These are phyloP conservation scores for Hystrix cristata DNA, from an alignment of 2,113 vertebrate species.

Conservation along the genomic window DNA sequence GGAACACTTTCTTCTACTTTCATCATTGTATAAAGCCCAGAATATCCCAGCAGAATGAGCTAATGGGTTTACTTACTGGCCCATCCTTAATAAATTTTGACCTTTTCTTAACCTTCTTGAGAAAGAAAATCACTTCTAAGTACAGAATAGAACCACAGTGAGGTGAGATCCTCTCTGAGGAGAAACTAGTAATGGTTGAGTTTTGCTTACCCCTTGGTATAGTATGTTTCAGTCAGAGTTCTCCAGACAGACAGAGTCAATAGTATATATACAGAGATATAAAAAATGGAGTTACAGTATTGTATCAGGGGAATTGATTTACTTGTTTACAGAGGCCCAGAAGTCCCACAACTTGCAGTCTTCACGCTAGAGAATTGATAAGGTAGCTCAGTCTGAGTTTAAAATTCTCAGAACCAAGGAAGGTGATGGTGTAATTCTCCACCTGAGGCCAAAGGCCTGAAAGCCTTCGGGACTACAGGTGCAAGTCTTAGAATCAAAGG, in stretches of 20 bases:
- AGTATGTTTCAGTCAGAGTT: background rate
- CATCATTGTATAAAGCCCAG: background rate
- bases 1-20: background rate
- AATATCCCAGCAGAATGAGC: background rate
- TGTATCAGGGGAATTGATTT: background rate
- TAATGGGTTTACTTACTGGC: background rate
- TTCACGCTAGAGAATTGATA: background rate
- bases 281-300: background rate
- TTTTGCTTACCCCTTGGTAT: slow-evolving; percentile 2
- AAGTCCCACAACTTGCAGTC: background rate
- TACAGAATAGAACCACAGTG: background rate
- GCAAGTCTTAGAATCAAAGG: background rate
- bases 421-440: background rate
- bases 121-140: background rate
- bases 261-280: background rate
- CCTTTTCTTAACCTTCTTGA: background rate
- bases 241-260: background rate
- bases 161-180: background rate
- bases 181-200: background rate
- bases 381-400: too few relatives aligned
- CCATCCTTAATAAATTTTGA: slow-evolving; percentile 1
- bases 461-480: background rate
- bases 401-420: background rate
- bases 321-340: background rate
- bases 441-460: background rate